Percentiles rank a stretch among this genome's conserved stretches.
Evolutionary conservation across 2,888 invertebrate genomes (phyloP).

Genomic region (Pandemis corylana): DNA sequence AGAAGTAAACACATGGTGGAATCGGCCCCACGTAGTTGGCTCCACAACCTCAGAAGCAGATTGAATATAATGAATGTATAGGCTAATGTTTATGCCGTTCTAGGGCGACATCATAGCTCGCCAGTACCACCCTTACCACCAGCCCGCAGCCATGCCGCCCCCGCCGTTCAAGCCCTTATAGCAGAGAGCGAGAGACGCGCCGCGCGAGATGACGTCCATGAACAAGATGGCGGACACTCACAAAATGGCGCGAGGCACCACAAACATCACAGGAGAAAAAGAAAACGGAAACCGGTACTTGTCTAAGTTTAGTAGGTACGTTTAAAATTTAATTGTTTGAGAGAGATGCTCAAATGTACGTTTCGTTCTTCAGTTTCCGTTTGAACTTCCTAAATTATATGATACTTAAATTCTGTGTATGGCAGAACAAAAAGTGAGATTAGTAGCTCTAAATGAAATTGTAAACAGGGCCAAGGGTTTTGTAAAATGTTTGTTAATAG

Average conservation of each 20-base stretch:
- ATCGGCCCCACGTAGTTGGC: slow-evolving; percentile 30
- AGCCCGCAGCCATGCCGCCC: slow-evolving; percentile 72
- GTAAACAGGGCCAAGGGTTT: slow-evolving; percentile 41
- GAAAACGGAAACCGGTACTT: slow-evolving; percentile 76
- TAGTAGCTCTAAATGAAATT: slow-evolving; percentile 52
- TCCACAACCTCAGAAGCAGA: slow-evolving; percentile 17
- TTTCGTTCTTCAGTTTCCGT: slow-evolving; percentile 43
- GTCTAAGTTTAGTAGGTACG: slow-evolving; percentile 57
- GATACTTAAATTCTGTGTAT: slow-evolving; percentile 55
- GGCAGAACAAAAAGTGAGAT: slow-evolving; percentile 70
- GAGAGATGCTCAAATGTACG: slow-evolving; percentile 60
- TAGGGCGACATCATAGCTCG: slow-evolving; percentile 81
- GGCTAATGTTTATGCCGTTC: slow-evolving; percentile 75
- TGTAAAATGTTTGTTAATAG: slow-evolving; percentile 4
- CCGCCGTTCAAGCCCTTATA: slow-evolving; percentile 79
- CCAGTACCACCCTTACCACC: slow-evolving; percentile 80
- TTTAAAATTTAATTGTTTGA: slow-evolving; percentile 33
- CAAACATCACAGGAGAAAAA: slow-evolving; percentile 65
- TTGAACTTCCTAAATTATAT: slow-evolving; percentile 26
- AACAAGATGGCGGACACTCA: slow-evolving; percentile 32
- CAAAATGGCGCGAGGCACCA: slow-evolving; percentile 53
- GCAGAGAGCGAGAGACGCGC: slow-evolving; percentile 65
- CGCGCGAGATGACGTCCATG: slow-evolving; percentile 37
- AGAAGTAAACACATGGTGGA: slow-evolving; percentile 28
- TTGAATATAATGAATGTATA: slow-evolving; percentile 73